These are phyloP conservation scores for Pseudanteris insignis DNA, from an alignment of 2,888 invertebrate genomes.

Conservation along the genomic window DNA sequence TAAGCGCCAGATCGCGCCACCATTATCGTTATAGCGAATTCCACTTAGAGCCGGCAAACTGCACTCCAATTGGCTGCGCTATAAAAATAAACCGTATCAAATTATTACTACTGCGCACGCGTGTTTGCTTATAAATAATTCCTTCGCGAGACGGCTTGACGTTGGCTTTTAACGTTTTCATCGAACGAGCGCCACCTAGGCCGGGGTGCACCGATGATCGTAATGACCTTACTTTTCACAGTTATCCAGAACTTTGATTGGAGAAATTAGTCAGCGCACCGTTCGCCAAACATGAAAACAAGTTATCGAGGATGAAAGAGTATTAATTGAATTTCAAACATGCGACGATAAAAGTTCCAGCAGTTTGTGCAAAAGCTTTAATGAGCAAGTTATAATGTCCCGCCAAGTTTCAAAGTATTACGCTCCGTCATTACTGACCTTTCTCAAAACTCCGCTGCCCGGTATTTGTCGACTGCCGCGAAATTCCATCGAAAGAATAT, in stretches of 20 bases:
- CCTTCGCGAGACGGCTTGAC: constrained; percentile 1
- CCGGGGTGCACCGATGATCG: constrained; percentile 1
- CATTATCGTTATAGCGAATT: constrained; percentile 40
- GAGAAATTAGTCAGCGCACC: constrained; percentile 9
- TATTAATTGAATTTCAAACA: constrained; percentile 40
- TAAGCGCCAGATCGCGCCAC: constrained; percentile 41
- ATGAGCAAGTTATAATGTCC: constrained; percentile 36
- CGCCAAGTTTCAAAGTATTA: constrained; percentile 31
- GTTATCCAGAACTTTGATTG: constrained; percentile 13
- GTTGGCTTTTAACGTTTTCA: constrained; percentile 11
- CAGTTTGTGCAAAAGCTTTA: constrained; percentile 35
- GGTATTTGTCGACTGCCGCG: constrained; percentile 17
- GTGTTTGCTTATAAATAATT: constrained; percentile 30
- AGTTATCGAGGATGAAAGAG: constrained; percentile 34
- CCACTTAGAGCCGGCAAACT: constrained; percentile 34
- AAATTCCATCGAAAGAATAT: constrained; percentile 10
- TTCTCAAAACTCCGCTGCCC: constrained; percentile 8
- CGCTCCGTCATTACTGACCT: constrained; percentile 33
- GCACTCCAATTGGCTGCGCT: constrained; percentile 31
- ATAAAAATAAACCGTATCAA: constrained; percentile 36
- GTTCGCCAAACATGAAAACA: constrained; percentile 28
- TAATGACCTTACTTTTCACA: constrained; percentile 20
- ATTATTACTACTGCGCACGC: constrained; percentile 9
- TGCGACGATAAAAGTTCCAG: constrained; percentile 35
- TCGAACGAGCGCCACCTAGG: constrained; percentile 1